Conservation (phyloP, 2,888 invertebrate species). For the Yponomeuta sedellus region DNA sequence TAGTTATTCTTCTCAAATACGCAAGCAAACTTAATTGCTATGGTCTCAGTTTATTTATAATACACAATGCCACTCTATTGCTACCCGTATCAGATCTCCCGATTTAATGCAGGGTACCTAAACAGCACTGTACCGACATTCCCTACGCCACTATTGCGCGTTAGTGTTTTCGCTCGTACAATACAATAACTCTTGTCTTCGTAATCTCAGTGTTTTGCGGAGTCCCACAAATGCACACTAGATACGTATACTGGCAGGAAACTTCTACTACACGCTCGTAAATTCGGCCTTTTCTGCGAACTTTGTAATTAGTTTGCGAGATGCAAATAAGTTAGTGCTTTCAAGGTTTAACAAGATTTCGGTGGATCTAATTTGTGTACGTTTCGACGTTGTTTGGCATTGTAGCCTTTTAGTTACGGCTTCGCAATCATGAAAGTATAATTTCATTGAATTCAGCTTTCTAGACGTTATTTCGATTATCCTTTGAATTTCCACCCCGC, state of each 20-base stretch:
- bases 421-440: too few relatives aligned
- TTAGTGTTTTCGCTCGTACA: neutral
- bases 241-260: neutral
- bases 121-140: too few relatives aligned
- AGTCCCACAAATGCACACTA: neutral
- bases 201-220: neutral
- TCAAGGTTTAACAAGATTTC: neutral
- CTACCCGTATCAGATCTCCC: too few relatives aligned
- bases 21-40: too few relatives aligned
- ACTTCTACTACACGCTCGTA: neutral
- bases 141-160: too few relatives aligned
- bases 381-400: too few relatives aligned
- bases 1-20: too few relatives aligned
- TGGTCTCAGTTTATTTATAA: too few relatives aligned
- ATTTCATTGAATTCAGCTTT: constrained; percentile 27
- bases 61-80: too few relatives aligned
- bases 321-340: constrained; percentile 1
- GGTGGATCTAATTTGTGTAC: neutral
- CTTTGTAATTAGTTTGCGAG: neutral
- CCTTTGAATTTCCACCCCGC: constrained; percentile 49
- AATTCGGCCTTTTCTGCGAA: neutral
- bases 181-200: neutral
- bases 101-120: too few relatives aligned
- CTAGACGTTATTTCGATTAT: constrained; percentile 46
- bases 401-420: too few relatives aligned